Base-by-base conservation (phyloP, 2,797 vertebrate species). In the Sardinella longiceps region DNA sequence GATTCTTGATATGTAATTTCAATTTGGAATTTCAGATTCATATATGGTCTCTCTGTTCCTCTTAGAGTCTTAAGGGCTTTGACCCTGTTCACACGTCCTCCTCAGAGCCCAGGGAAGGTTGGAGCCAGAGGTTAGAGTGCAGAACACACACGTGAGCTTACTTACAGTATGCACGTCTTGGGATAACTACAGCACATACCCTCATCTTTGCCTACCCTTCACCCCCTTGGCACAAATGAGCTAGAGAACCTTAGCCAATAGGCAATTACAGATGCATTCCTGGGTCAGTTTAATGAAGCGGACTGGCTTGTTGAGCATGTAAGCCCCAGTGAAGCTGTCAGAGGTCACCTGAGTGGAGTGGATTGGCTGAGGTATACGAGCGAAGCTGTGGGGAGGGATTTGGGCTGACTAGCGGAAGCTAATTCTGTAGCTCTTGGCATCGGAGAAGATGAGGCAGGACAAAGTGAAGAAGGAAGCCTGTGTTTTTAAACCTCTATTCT, bases 341-440 rank as follows among this genome's bases (percentile, higher is more conserved):
- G 82, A 84, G 80, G 11, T 48, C 81, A 81, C 81, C 48, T 66
- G 39, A 83, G 87, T 56, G 28, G 18, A 58, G 33, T 58, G 66
- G n/a, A n/a, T n/a, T n/a, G n/a, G n/a, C n/a, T 83, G 81, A 51
- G 84, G 30, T 81, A 86, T 84, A 77, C 83, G 74, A n/a, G 58
- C 1, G 83, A 63, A 50, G 83, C 37, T 84, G 83, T 86, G 33
- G 63, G 46, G 70, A 84, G 39, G 45, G 66, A 77, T 87, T 83
- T 84, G 51, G 51, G 39, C 58, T 63, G 77, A 74, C 50, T 33
- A 3, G 2, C 46, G 58, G 80, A 58, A 70, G 48, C n/a, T 5
- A 70, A 70, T 33, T 18, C n/a, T 70, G 28, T 70, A 33, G 63
- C 14, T 5, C 63, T 70, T 70, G 63, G 63, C 63, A 33, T 37